Conservation (phyloP, 2,797 vertebrate genomes). For the Falco cherrug region DNA sequence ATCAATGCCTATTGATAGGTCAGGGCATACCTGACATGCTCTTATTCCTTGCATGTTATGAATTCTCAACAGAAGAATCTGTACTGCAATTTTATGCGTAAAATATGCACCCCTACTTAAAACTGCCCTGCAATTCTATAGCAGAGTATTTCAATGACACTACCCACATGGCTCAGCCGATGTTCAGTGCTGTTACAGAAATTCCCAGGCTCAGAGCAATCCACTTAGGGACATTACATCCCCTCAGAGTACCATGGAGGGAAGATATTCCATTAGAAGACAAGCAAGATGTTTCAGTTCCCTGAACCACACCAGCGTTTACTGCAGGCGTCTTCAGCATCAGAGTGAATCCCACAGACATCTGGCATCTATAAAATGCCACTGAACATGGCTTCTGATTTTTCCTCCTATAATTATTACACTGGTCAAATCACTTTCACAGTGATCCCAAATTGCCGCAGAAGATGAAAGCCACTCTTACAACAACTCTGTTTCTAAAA, state of each 20-base stretch:
- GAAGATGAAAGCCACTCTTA: neutral
- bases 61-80: neutral
- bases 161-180: neutral
- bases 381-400: neutral
- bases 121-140: neutral
- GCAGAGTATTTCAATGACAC: neutral
- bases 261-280: neutral
- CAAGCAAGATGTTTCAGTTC: neutral
- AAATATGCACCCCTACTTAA: neutral
- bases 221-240: neutral
- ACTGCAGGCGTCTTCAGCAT: neutral
- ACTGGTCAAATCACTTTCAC: neutral
- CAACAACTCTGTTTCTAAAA: neutral
- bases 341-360: neutral
- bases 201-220: neutral
- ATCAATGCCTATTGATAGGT: neutral
- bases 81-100: neutral
- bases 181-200: neutral
- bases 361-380: neutral
- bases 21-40: neutral
- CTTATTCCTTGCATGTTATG: accelerated
- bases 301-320: neutral
- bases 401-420: neutral
- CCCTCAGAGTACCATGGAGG: accelerated
- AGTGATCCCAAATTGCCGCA: neutral